Conservation (phyloP, 2,888 invertebrate genomes). For the Odontomyia ornata region DNA sequence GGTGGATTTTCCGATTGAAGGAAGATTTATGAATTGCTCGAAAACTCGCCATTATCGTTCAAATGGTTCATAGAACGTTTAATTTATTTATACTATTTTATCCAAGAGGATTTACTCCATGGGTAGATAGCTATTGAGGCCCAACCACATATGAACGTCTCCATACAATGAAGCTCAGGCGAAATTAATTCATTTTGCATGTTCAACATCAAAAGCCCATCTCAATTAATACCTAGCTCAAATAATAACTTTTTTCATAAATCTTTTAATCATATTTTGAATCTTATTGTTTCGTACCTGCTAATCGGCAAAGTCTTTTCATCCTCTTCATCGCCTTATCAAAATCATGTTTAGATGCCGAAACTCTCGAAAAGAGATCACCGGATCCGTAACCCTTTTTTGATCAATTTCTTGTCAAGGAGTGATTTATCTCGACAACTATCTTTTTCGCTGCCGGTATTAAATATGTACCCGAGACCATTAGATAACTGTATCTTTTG, state of each 20-base stretch:
- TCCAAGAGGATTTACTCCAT: background rate
- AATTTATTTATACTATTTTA: slow-evolving; percentile 13
- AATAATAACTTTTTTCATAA: background rate
- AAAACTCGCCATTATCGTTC: too few relatives aligned
- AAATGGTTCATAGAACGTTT: background rate
- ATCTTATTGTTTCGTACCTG: slow-evolving; percentile 28
- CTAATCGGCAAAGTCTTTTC: slow-evolving; percentile 20
- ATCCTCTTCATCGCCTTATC: slow-evolving; percentile 2
- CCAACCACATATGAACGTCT: background rate
- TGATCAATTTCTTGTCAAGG: slow-evolving; percentile 16
- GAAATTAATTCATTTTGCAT: background rate
- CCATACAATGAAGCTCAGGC: background rate
- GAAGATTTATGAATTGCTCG: slow-evolving; percentile 20
- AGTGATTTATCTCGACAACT: slow-evolving; percentile 7
- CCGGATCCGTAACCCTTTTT: slow-evolving; percentile 10
- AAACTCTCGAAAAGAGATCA: slow-evolving; percentile 19
- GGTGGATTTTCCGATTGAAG: slow-evolving; percentile 4
- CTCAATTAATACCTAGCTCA: background rate
- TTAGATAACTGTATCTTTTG: slow-evolving; percentile 36
- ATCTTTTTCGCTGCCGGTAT: slow-evolving; percentile 38
- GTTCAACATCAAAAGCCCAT: background rate
- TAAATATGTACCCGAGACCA: slow-evolving; percentile 23
- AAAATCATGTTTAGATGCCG: background rate
- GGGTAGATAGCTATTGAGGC: background rate
- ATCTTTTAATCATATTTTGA: background rate